Conservation (phyloP, 1,140 invertebrate species). For the Drosophila orena region DNA sequence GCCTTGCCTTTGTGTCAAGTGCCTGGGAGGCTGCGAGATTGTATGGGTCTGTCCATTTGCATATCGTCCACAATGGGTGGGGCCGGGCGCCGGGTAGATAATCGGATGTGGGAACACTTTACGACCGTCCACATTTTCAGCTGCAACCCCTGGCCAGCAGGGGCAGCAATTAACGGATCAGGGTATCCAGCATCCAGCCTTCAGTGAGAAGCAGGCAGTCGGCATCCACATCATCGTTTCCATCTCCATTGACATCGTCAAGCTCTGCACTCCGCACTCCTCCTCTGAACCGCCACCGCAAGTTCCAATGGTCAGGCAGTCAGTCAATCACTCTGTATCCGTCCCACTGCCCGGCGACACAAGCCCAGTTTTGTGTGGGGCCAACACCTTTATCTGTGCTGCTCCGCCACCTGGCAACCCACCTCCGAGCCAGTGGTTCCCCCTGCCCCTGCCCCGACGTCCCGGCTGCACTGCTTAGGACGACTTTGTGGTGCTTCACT, state of each 20-base stretch:
- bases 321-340: conserved; percentile 37
- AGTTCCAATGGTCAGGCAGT: conserved; percentile 7
- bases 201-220: neutral
- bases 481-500: conserved; percentile 7
- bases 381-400: conserved; percentile 11
- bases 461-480: conserved; percentile 2
- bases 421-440: neutral
- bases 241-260: conserved; percentile 2
- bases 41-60: conserved; percentile 45
- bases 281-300: neutral
- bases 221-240: conserved; percentile 32
- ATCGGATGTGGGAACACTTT: conserved; percentile 34
- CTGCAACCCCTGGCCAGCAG: neutral
- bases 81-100: conserved; percentile 17
- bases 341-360: neutral
- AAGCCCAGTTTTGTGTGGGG: conserved; percentile 3
- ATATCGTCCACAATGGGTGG: conserved; percentile 45
- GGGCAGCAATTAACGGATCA: conserved; percentile 45
- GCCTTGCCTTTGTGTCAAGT: conserved; percentile 9
- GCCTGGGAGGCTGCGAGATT: conserved; percentile 3
- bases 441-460: too few species aligned
- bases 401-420: neutral
- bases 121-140: conserved; percentile 18
- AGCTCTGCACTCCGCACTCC: neutral
- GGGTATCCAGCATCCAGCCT: neutral